These are phyloP conservation scores for Luscinia luscinia DNA, from an alignment of 2,797 vertebrate species.

Conservation along the genomic window DNA sequence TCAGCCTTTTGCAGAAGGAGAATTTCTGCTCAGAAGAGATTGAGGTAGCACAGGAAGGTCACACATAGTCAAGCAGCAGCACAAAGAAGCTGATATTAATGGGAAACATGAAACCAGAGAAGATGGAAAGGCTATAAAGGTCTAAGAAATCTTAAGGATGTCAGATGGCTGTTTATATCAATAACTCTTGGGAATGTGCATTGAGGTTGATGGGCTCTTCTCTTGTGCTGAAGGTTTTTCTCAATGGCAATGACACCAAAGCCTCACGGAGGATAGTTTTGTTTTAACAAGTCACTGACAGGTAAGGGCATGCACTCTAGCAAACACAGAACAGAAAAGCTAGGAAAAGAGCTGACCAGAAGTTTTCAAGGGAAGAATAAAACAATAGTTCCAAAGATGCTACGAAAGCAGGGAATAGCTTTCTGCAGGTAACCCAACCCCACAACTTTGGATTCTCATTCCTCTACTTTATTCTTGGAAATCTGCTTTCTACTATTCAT, in stretches of 20 bases:
- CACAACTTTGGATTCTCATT: background rate
- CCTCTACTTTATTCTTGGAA: background rate
- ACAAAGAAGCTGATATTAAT: background rate
- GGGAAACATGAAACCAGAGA: background rate
- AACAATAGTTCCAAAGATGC: background rate
- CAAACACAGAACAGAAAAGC: background rate
- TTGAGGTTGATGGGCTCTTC: background rate
- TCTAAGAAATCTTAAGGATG: background rate
- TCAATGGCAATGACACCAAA: background rate
- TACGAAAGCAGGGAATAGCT: background rate
- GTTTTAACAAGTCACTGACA: background rate
- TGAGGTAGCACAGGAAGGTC: background rate
- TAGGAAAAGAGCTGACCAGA: background rate
- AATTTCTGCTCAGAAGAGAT: background rate
- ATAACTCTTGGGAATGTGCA: background rate
- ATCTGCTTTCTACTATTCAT: background rate
- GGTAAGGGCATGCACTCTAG: background rate
- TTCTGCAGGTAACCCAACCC: background rate
- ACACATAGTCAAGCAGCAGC: background rate
- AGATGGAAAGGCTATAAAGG: constrained; percentile 9
- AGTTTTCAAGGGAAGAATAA: background rate
- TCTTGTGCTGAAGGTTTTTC: background rate
- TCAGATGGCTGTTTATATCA: background rate
- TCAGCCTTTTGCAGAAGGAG: background rate
- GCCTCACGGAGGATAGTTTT: background rate